These are phyloP conservation scores for Stichopus horrens DNA, from an alignment of 53 echinoderm and acorn worm genomes.

Conservation along the genomic window DNA sequence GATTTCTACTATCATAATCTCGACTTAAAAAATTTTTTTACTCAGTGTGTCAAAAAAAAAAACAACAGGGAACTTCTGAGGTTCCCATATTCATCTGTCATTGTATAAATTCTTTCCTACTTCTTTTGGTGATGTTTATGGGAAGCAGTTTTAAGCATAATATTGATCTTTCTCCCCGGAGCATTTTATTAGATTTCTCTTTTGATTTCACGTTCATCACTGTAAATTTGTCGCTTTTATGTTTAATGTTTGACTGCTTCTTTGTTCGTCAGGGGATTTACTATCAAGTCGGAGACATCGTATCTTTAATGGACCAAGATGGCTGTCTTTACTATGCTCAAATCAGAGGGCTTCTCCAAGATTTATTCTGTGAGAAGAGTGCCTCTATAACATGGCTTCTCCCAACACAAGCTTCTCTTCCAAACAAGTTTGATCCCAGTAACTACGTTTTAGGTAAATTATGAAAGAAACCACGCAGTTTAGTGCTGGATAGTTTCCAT, in stretches of 20 bases:
- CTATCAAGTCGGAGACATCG: slow-evolving; percentile 90
- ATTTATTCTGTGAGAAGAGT: slow-evolving; percentile 93
- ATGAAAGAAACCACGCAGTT: too few relatives aligned
- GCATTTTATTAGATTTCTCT: background rate
- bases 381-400: slow-evolving; percentile 96
- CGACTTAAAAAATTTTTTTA: too few relatives aligned
- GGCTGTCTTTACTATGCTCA: slow-evolving; percentile 95
- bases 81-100: too few relatives aligned
- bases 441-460: slow-evolving; percentile 88
- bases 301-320: slow-evolving; percentile 84
- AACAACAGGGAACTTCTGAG: too few relatives aligned
- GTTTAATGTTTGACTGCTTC: background rate
- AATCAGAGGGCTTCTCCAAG: slow-evolving; percentile 91
- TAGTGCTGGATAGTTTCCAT: too few relatives aligned
- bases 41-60: too few relatives aligned
- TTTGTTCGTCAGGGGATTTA: slow-evolving; percentile 70
- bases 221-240: background rate
- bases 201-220: background rate
- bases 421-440: slow-evolving; percentile 81
- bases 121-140: background rate
- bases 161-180: too few relatives aligned
- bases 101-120: too few relatives aligned
- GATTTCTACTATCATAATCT: too few relatives aligned
- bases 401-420: slow-evolving; percentile 83
- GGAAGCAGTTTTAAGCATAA: background rate